phyloP scores from a whole-genome alignment of 2,797 vertebrate species.

The Corythornis leucogaster region DNA sequence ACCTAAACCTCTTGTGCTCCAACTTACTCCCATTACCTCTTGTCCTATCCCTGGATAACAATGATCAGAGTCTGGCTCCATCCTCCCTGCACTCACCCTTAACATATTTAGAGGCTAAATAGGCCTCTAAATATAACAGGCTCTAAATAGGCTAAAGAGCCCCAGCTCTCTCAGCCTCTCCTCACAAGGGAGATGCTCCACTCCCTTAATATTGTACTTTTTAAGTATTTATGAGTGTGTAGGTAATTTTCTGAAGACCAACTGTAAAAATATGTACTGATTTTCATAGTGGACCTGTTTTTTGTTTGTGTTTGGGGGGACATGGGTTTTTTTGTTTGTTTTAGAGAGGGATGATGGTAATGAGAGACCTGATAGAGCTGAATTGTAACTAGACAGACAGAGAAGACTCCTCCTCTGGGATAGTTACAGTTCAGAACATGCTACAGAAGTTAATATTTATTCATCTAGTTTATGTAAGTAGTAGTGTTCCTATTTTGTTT shows the following conservation, averaged over 20 bases:
- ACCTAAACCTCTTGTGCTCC: too few species aligned
- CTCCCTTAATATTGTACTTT: too few species aligned
- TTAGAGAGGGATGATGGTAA: not conserved
- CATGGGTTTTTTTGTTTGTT: not conserved
- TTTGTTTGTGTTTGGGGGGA: not conserved
- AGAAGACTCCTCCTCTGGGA: not conserved
- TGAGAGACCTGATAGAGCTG: not conserved
- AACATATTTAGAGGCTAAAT: too few species aligned
- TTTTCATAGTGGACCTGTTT: not conserved
- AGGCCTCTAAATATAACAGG: too few species aligned
- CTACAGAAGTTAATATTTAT: not conserved
- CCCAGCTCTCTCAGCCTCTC: too few species aligned
- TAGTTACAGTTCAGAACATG: not conserved
- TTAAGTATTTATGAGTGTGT: slow-evolving; percentile 74
- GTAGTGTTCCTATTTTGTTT: not conserved
- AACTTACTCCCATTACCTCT: too few species aligned
- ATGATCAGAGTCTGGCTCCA: too few species aligned
- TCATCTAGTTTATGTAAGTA: not conserved
- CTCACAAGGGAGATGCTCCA: too few species aligned
- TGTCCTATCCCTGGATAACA: too few species aligned
- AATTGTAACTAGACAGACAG: not conserved
- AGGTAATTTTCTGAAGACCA: slow-evolving; percentile 51
- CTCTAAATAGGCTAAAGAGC: too few species aligned
- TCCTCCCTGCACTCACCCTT: too few species aligned
- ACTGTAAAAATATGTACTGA: not conserved